phyloP scores from a whole-genome alignment of 2,888 invertebrate genomes.

The Aphelenchoides bicaudatus region DNA sequence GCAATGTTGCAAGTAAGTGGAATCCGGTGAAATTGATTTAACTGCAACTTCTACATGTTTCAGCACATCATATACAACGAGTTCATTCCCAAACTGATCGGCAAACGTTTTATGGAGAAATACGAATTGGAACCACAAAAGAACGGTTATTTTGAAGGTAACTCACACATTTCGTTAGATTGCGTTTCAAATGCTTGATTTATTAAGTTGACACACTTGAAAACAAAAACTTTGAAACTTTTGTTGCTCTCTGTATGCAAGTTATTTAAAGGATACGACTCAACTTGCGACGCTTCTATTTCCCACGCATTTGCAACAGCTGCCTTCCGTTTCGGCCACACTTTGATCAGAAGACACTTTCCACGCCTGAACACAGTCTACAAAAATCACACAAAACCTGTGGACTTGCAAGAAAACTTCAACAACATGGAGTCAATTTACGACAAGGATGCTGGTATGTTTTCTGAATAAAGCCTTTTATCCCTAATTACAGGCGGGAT shows the following conservation, averaged over 20 bases:
- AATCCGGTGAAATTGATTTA: constrained; percentile 62
- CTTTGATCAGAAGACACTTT: constrained; percentile 38
- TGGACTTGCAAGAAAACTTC: constrained; percentile 55
- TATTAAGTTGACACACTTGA: too few relatives aligned
- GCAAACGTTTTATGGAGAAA: constrained; percentile 70
- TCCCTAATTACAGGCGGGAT: constrained; percentile 42
- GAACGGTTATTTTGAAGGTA: constrained; percentile 47
- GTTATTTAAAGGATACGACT: constrained; percentile 59
- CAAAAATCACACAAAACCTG: constrained; percentile 49
- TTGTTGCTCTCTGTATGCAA: too few relatives aligned
- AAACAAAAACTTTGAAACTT: too few relatives aligned
- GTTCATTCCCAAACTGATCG: constrained; percentile 78
- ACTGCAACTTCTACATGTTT: too few relatives aligned
- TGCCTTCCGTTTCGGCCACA: constrained; percentile 77
- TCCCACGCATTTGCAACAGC: constrained; percentile 81
- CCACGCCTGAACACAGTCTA: constrained; percentile 38
- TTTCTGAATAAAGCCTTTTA: constrained; percentile 7
- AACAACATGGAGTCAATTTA: constrained; percentile 57
- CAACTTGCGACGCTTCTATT: constrained; percentile 71
- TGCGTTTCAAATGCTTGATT: too few relatives aligned
- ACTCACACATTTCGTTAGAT: too few relatives aligned
- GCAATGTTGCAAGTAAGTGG: constrained; percentile 58
- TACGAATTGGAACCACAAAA: constrained; percentile 78
- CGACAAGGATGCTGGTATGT: constrained; percentile 31
- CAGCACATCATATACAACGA: constrained; percentile 64